Conservation (phyloP, 2,888 invertebrate genomes). For the Nyleta sp. region DNA sequence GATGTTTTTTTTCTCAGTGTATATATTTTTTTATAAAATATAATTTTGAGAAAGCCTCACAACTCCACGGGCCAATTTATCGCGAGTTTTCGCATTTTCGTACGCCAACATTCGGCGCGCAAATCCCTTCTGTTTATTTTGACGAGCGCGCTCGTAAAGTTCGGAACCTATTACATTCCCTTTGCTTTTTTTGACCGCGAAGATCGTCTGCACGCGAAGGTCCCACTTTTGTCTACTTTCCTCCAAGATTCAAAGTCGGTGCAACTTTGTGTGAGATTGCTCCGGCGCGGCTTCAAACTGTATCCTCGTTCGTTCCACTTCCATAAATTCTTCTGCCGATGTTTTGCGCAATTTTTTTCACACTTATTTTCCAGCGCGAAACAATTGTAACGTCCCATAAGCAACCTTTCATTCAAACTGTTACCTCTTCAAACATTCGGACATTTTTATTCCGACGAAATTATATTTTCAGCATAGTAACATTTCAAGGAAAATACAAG, state of each 20-base stretch:
- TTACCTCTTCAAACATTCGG: constrained; percentile 6
- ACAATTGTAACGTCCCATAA: constrained; percentile 19
- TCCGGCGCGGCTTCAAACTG: constrained; percentile 27
- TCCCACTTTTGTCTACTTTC: constrained; percentile 54
- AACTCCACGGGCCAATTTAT: too few species aligned
- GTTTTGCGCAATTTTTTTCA: constrained; percentile 3
- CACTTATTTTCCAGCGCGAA: constrained; percentile 18
- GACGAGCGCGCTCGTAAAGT: constrained; percentile 58
- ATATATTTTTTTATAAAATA: too few species aligned
- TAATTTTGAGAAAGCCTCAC: too few species aligned
- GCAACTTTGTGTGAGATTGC: constrained; percentile 30
- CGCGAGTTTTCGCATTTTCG: constrained; percentile 28
- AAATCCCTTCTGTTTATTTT: constrained; percentile 46
- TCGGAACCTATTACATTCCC: constrained; percentile 40
- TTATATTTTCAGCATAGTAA: too few species aligned
- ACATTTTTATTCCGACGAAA: too few species aligned
- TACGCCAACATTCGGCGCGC: constrained; percentile 24
- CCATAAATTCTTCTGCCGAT: constrained; percentile 42
- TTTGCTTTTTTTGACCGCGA: constrained; percentile 33
- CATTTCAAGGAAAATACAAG: too few species aligned
- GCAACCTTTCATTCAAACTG: background rate
- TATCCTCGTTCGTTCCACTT: constrained; percentile 46
- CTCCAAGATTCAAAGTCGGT: constrained; percentile 26
- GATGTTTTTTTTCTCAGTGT: background rate
- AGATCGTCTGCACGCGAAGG: constrained; percentile 59